Conservation (phyloP, 2,888 invertebrate genomes). For the Macrophya alboannulata region DNA sequence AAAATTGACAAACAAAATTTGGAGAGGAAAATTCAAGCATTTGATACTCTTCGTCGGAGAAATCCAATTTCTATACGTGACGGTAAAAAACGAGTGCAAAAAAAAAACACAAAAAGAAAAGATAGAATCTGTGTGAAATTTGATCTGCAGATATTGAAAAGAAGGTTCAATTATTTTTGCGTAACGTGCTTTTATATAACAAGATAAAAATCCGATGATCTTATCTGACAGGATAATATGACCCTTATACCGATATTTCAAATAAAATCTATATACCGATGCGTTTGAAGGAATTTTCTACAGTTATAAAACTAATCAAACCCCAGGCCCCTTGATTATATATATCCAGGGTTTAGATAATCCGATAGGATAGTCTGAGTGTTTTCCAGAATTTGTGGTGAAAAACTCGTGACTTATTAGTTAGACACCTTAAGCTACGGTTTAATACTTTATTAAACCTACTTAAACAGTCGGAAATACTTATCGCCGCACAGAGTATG, state of each 20-base stretch:
- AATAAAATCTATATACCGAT: not conserved
- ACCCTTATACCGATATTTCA: too few relatives aligned
- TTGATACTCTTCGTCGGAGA: too few relatives aligned
- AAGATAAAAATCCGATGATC: not conserved
- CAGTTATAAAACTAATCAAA: slow-evolving; percentile 5
- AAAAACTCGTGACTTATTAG: not conserved
- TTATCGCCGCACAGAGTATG: not conserved
- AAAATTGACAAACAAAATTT: not conserved
- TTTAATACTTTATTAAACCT: slow-evolving; percentile 1
- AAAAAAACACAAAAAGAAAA: not conserved
- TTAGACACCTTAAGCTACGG: not conserved
- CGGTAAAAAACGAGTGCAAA: too few relatives aligned
- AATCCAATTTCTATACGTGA: not conserved
- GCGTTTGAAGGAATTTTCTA: not conserved
- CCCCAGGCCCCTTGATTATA: slow-evolving; percentile 2
- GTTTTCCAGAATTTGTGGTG: slow-evolving; percentile 15
- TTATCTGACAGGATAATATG: not conserved
- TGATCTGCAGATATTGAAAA: not conserved
- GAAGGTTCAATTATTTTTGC: not conserved
- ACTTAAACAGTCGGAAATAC: not conserved
- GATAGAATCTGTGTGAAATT: too few relatives aligned
- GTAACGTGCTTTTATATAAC: not conserved
- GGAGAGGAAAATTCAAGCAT: not conserved
- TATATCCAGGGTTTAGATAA: slow-evolving; percentile 14
- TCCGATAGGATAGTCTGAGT: slow-evolving; percentile 12